Evolutionary conservation across 2,888 invertebrate genomes (phyloP).

Genomic region (Lithophane ornitopus): DNA sequence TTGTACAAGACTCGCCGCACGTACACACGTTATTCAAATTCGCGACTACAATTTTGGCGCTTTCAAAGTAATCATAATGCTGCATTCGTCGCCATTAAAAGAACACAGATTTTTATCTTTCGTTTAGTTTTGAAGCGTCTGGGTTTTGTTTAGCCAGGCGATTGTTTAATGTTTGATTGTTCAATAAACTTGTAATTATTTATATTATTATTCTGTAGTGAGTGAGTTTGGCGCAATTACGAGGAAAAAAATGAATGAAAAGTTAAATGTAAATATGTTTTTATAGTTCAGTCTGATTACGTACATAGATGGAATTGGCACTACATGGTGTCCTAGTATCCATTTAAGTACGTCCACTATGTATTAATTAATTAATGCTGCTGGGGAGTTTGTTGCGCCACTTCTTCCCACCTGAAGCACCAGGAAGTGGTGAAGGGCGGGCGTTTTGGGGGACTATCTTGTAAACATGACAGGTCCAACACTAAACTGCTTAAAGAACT

Average conservation of each 20-base stretch:
- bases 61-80: conserved; percentile 58
- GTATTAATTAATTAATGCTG: neutral
- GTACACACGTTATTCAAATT: conserved; percentile 74
- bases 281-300: neutral
- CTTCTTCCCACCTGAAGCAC: neutral
- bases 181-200: conserved; percentile 10
- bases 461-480: too few relatives aligned
- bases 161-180: conserved; percentile 46
- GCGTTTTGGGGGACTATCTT: too few relatives aligned
- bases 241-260: conserved; percentile 11
- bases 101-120: conserved; percentile 48
- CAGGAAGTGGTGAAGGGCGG: too few relatives aligned
- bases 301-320: neutral
- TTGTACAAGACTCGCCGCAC: conserved; percentile 77
- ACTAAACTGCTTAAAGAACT: too few relatives aligned
- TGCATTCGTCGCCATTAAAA: conserved; percentile 38
- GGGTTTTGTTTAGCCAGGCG: conserved; percentile 50
- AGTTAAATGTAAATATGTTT: neutral
- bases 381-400: neutral
- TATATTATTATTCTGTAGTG: conserved; percentile 17
- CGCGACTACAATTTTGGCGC: conserved; percentile 57
- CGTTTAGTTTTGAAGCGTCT: conserved; percentile 27
- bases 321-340: too few relatives aligned
- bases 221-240: conserved; percentile 14
- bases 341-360: neutral